phyloP scores from a whole-genome alignment of 1,140 invertebrate species.

The Heterodera carotae region DNA sequence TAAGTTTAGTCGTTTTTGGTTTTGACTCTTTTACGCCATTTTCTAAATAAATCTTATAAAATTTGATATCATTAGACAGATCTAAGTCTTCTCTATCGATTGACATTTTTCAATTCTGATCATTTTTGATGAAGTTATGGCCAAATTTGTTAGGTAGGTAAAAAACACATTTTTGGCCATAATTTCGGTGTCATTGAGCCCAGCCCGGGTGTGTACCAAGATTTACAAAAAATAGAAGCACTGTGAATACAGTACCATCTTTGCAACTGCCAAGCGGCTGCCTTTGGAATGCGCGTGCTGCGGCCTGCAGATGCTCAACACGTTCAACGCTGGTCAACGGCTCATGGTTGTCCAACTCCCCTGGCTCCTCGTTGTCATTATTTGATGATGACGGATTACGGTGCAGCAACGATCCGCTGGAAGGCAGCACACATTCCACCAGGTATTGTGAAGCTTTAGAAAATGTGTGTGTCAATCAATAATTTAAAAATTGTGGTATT shows the following conservation, averaged over 20 bases:
- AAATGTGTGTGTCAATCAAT: neutral
- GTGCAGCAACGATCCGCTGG: conserved; percentile 6
- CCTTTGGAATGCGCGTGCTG: conserved; percentile 29
- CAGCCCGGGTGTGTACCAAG: no score
- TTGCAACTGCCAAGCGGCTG: conserved; percentile 5
- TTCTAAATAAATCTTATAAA: no score
- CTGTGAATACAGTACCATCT: conserved; percentile 4
- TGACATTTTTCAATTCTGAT: no score
- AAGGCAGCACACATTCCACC: conserved; percentile 34
- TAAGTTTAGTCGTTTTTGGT: no score
- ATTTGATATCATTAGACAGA: no score
- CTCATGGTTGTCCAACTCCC: conserved; percentile 26
- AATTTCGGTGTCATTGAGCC: no score
- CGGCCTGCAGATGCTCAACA: conserved; percentile 38
- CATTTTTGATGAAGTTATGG: no score
- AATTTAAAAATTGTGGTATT: neutral
- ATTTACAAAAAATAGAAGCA: no score
- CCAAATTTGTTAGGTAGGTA: no score
- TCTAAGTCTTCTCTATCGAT: no score
- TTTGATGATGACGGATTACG: neutral
- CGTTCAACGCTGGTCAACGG: conserved; percentile 37
- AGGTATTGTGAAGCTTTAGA: conserved; percentile 17
- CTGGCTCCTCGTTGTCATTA: conserved; percentile 5
- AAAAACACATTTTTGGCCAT: no score
- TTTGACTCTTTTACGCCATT: no score